phyloP scores from a whole-genome alignment of 2,797 vertebrate species.

The Fistularia tabacaria region DNA sequence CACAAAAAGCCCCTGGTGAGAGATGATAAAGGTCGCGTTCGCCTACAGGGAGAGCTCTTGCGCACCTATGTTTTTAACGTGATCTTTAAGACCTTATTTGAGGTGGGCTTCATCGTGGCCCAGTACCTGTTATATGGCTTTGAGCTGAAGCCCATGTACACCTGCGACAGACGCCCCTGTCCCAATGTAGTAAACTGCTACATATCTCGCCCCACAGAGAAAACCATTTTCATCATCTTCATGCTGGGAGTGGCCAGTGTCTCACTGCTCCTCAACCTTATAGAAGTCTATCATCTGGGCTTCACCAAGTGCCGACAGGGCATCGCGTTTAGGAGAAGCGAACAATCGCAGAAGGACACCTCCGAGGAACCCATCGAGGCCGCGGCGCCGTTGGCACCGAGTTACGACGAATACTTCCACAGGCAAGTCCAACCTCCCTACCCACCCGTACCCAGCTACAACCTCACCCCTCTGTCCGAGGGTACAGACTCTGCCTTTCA shows the following conservation, averaged over 20 bases:
- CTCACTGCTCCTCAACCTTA: constrained; percentile 82
- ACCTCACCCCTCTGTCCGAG: constrained; percentile 56
- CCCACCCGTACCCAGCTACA: constrained; percentile 64
- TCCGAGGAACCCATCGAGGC: constrained; percentile 45
- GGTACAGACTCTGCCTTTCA: constrained; percentile 66
- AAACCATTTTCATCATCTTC: constrained; percentile 88
- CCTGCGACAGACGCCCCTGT: constrained; percentile 79
- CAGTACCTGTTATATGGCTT: constrained; percentile 85
- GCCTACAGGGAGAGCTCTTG: constrained; percentile 78
- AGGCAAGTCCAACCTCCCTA: constrained; percentile 49
- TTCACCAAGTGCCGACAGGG: constrained; percentile 78
- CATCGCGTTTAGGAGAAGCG: constrained; percentile 41
- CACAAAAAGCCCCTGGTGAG: constrained; percentile 51
- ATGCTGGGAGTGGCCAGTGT: constrained; percentile 83
- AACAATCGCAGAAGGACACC: background rate
- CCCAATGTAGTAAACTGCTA: constrained; percentile 86
- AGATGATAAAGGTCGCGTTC: constrained; percentile 70
- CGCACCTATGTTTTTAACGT: constrained; percentile 83
- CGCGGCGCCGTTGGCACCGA: constrained; percentile 52
- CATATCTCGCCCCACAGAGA: constrained; percentile 86
- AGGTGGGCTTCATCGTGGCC: constrained; percentile 84
- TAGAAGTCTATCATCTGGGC: constrained; percentile 84
- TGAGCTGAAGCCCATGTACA: constrained; percentile 83
- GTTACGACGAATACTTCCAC: constrained; percentile 68
- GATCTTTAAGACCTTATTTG: constrained; percentile 84